Evolutionary conservation across 2,113 vertebrate genomes (phyloP).

Genomic region (Dromaius novaehollandiae): DNA sequence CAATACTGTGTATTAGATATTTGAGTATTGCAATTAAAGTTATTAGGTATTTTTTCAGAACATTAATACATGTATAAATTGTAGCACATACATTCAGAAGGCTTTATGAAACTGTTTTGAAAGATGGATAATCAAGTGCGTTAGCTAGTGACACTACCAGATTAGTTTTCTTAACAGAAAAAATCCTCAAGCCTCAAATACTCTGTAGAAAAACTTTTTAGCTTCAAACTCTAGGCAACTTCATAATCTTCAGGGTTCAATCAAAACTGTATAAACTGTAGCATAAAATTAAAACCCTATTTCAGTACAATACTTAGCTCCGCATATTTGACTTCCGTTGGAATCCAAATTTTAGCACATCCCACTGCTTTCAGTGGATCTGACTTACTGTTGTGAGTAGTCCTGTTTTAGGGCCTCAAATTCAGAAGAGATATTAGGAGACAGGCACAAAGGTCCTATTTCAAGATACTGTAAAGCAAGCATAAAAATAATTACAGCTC

Average conservation of each 20-base stretch:
- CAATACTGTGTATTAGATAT: neutral
- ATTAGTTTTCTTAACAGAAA: neutral
- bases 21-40: neutral
- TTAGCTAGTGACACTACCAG: neutral
- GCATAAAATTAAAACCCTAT: neutral
- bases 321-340: neutral
- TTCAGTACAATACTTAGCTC: neutral
- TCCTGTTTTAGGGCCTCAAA: neutral
- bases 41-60: neutral
- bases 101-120: neutral
- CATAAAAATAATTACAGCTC: neutral
- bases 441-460: neutral
- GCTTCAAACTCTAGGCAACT: neutral
- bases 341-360: neutral
- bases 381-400: neutral
- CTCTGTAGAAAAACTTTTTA: neutral
- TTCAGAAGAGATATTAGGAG: neutral
- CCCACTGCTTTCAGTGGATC: neutral
- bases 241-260: neutral
- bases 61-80: neutral
- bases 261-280: neutral
- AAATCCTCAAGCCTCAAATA: neutral
- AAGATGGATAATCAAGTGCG: neutral
- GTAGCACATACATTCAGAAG: neutral
- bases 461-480: neutral